phyloP scores from a whole-genome alignment of 2,113 vertebrate species.

The Colistium nudipinnis region DNA sequence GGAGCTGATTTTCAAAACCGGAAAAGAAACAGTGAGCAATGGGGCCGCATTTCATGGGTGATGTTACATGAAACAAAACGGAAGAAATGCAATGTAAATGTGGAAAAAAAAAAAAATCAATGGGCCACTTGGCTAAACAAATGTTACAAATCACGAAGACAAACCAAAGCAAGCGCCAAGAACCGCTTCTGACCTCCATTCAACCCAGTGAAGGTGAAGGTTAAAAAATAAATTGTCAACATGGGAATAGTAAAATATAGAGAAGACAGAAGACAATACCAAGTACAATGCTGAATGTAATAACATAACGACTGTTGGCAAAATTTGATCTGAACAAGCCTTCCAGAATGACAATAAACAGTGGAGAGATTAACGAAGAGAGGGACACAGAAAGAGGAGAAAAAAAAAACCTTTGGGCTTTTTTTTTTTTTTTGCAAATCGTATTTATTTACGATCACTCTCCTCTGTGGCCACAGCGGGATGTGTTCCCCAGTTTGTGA shows the following conservation, averaged over 20 bases:
- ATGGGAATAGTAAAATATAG: too few species aligned
- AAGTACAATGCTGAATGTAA: too few species aligned
- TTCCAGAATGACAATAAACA: too few species aligned
- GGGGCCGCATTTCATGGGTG: neutral
- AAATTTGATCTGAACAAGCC: too few species aligned
- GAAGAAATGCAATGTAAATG: constrained; percentile 2
- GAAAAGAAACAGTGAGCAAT: neutral
- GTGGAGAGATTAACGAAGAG: too few species aligned
- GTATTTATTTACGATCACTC: constrained; percentile 31
- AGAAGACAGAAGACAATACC: too few species aligned
- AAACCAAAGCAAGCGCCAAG: constrained; percentile 32
- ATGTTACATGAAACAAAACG: constrained; percentile 11
- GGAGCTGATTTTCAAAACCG: neutral
- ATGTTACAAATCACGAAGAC: constrained; percentile 31
- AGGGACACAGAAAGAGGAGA: neutral
- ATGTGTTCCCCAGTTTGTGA: constrained; percentile 27
- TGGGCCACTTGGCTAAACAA: constrained; percentile 11
- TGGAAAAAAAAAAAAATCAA: constrained; percentile 2
- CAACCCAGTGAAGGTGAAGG: too few species aligned
- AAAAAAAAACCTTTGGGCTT: too few species aligned
- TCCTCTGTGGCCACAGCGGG: constrained; percentile 31
- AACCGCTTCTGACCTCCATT: too few species aligned
- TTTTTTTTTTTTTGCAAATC: too few species aligned
- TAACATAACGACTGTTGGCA: too few species aligned
- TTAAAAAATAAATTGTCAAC: too few species aligned